These are phyloP conservation scores for Romanomermis culicivorax DNA, from an alignment of 2,888 invertebrate genomes.

Conservation along the genomic window DNA sequence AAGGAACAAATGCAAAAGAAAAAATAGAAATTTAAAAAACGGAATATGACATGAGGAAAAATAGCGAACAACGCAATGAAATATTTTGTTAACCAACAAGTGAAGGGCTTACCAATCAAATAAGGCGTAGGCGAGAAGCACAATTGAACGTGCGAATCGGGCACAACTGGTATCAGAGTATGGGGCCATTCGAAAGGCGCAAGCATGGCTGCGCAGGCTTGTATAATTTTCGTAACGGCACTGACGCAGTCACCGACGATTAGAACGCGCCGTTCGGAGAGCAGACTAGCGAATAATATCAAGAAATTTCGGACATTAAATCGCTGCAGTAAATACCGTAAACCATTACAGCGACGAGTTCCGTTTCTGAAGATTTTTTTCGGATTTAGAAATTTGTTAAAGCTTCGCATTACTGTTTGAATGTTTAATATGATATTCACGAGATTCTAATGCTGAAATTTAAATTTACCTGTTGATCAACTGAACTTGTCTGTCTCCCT, in stretches of 20 bases:
- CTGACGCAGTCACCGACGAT: constrained; percentile 2
- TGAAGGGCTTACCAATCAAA: constrained; percentile 44
- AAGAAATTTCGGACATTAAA: constrained; percentile 1
- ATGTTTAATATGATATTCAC: too few relatives aligned
- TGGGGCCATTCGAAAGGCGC: constrained; percentile 70
- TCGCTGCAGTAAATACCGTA: background rate
- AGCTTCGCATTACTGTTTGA: too few relatives aligned
- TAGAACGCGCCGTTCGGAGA: constrained; percentile 8
- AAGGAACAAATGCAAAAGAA: too few relatives aligned
- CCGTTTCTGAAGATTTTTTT: background rate
- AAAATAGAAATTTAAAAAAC: too few relatives aligned
- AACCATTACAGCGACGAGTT: background rate
- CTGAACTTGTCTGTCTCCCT: too few relatives aligned
- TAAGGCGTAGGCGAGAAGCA: constrained; percentile 54
- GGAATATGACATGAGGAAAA: too few relatives aligned
- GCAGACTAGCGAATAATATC: constrained; percentile 5
- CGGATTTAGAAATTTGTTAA: too few relatives aligned
- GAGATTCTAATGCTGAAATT: too few relatives aligned
- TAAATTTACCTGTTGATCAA: too few relatives aligned
- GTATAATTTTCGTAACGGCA: background rate
- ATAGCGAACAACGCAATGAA: too few relatives aligned
- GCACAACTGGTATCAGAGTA: constrained; percentile 53
- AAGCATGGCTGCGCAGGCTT: constrained; percentile 42
- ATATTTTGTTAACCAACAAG: too few relatives aligned
- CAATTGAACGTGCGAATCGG: constrained; percentile 41